A percentile compares a stretch with the other conserved stretches of the same genome.
These are phyloP conservation scores for Bufo gargarizans DNA, from an alignment of 2,113 vertebrate genomes.

Conservation along the genomic window DNA sequence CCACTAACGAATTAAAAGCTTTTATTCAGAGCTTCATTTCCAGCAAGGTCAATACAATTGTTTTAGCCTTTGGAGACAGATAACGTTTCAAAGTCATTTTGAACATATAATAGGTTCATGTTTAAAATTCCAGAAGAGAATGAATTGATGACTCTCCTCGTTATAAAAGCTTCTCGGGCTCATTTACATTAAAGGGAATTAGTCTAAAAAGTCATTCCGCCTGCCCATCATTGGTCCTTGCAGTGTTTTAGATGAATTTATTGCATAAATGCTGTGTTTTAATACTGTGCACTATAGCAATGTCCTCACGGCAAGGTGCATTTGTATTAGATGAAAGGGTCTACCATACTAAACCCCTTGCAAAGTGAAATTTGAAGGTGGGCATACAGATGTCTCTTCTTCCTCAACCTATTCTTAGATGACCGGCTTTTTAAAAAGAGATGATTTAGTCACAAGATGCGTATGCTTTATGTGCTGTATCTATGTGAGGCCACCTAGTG, in stretches of 20 bases:
- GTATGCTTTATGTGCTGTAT: no score
- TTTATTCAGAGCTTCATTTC: conserved; percentile 35
- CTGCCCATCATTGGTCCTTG: not conserved
- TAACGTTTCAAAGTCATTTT: conserved; percentile 43
- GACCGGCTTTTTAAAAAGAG: no score
- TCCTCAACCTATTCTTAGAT: no score
- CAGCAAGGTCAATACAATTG: conserved; percentile 47
- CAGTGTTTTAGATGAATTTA: not conserved
- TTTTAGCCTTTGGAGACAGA: conserved; percentile 49
- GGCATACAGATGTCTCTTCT: no score
- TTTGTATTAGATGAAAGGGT: no score
- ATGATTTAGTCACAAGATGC: no score
- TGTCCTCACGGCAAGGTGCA: no score
- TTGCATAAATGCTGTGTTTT: not conserved
- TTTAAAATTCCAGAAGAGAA: conserved; percentile 35
- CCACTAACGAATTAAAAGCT: conserved; percentile 30
- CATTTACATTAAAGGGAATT: not conserved
- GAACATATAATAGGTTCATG: conserved; percentile 24
- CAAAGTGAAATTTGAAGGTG: no score
- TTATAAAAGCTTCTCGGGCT: not conserved
- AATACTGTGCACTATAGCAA: not conserved
- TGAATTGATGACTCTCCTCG: not conserved
- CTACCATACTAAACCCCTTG: no score
- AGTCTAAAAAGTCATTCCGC: not conserved
- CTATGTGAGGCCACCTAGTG: no score